Percentiles rank a stretch among this genome's conserved stretches.
phyloP scores from a whole-genome alignment of 2,113 vertebrate genomes.

The Hucho hucho region DNA sequence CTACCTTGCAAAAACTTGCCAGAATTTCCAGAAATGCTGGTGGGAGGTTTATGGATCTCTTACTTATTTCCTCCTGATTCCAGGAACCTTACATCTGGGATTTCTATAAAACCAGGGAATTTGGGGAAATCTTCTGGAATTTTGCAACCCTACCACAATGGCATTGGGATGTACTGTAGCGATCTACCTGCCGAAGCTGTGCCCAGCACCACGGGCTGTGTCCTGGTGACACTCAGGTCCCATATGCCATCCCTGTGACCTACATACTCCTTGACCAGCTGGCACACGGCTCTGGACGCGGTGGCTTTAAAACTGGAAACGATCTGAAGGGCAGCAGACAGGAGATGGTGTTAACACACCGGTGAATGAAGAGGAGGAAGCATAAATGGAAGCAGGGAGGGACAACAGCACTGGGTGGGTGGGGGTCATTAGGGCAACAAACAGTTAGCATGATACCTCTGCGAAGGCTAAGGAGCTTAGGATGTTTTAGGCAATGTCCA shows the following conservation, averaged over 20 bases:
- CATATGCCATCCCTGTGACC: constrained; percentile 97
- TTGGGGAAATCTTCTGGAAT: no score
- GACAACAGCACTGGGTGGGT: background rate
- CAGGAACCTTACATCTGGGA: no score
- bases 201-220: constrained; percentile 91
- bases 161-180: background rate
- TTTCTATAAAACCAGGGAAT: no score
- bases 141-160: no score
- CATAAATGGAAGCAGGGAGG: background rate
- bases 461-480: background rate
- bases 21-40: no score
- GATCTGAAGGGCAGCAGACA: constrained; percentile 73
- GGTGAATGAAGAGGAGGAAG: background rate
- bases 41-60: no score
- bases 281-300: constrained; percentile 91
- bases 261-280: constrained; percentile 93
- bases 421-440: background rate
- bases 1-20: no score
- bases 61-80: no score
- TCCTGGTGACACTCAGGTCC: constrained; percentile 91
- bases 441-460: background rate
- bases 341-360: background rate
- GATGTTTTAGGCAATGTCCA: background rate
- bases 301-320: constrained; percentile 99
- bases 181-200: constrained; percentile 90